phyloP scores from a whole-genome alignment of 2,888 invertebrate genomes.

The Eilema depressum region DNA sequence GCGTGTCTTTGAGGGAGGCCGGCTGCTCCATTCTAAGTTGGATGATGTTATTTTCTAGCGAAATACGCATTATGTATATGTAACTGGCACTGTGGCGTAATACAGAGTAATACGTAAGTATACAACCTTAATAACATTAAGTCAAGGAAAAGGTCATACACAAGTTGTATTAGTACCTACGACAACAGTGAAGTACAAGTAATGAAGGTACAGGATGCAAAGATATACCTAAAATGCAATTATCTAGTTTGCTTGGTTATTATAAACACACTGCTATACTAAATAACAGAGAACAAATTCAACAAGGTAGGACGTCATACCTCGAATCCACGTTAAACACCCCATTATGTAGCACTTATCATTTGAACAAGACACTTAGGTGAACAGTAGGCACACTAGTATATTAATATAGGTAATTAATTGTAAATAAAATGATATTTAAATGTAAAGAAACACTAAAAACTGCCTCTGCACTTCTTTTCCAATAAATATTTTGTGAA shows the following conservation, averaged over 20 bases:
- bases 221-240: constrained; percentile 26
- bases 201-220: neutral
- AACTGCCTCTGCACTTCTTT: constrained; percentile 31
- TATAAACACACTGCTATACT: constrained; percentile 33
- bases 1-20: constrained; percentile 50
- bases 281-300: constrained; percentile 35
- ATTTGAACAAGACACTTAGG: constrained; percentile 52
- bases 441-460: constrained; percentile 16
- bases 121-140: constrained; percentile 40
- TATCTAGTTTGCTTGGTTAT: constrained; percentile 25
- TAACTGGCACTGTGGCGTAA: constrained; percentile 43
- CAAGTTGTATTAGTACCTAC: constrained; percentile 13
- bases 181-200: constrained; percentile 5
- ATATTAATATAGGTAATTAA: constrained; percentile 27
- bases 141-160: constrained; percentile 43
- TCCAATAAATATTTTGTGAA: constrained; percentile 45
- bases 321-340: constrained; percentile 81
- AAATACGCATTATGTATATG: constrained; percentile 28
- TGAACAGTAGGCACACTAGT: constrained; percentile 35
- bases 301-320: constrained; percentile 73
- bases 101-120: constrained; percentile 30
- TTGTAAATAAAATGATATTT: constrained; percentile 26
- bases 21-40: constrained; percentile 24
- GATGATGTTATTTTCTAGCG: constrained; percentile 24
- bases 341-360: constrained; percentile 73